phyloP scores from a whole-genome alignment of 2,797 vertebrate genomes.

The Mus spretus region DNA sequence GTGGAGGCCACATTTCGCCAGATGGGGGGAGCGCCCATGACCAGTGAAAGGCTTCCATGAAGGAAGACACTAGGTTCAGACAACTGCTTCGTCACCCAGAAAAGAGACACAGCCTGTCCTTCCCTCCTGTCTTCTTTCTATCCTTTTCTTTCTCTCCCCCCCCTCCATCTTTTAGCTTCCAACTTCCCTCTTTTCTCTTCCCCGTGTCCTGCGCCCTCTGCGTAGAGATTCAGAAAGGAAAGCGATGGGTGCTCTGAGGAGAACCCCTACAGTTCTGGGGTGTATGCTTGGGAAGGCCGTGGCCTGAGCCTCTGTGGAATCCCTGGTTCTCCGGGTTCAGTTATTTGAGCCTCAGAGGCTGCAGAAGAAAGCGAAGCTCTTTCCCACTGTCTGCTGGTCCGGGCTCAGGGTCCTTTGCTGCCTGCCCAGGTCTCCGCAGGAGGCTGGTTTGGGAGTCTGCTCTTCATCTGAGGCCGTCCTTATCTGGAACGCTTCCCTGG shows the following conservation, averaged over 20 bases:
- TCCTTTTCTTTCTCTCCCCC: background rate
- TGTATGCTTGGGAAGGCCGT: background rate
- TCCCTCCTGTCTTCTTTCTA: background rate
- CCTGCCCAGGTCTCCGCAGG: background rate
- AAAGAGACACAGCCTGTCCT: background rate
- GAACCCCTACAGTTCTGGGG: background rate
- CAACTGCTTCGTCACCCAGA: fast-evolving
- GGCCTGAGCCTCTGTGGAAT: background rate
- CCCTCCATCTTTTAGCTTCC: background rate
- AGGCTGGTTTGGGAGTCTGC: background rate
- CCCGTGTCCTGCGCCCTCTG: slow-evolving; percentile 47
- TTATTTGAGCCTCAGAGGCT: background rate
- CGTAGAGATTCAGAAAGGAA: background rate
- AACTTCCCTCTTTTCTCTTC: background rate
- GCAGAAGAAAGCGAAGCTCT: background rate
- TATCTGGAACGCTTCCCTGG: background rate
- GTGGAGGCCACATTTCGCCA: slow-evolving; percentile 64
- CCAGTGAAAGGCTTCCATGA: background rate
- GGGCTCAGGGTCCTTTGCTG: background rate
- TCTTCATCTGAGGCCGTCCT: background rate
- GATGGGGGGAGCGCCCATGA: slow-evolving; percentile 49
- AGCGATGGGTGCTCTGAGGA: background rate
- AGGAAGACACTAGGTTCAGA: background rate
- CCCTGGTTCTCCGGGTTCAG: background rate
- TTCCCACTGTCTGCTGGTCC: background rate